Base-by-base conservation (phyloP, 2,888 invertebrate genomes). In the Therioaphis trifolii region DNA sequence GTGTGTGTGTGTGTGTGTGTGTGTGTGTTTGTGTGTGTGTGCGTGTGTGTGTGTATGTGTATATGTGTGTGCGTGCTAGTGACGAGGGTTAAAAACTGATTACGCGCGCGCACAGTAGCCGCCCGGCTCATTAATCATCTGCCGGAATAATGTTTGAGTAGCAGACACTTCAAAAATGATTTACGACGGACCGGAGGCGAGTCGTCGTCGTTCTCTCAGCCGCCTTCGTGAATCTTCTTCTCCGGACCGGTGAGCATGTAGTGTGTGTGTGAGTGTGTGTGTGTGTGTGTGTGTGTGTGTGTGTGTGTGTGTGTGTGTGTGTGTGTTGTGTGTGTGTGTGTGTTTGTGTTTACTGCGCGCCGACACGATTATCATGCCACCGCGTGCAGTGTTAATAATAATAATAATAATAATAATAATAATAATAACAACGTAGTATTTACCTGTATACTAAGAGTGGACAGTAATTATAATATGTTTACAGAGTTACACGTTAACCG, bases 81-180 rank as follows among this genome's bases (percentile, higher is more conserved):
- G 75, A 24, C 61, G 27, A 76, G 61, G 58, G 76, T 61, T 63
- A 61, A 61, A 58, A 61, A 61, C 76, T 61, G 76, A 76, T 76
- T 76, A 61, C 58, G 43, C 61, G 61, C 74, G 69, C 43, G 24
- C 75, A 76, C 76, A 61, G 76, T 76, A 76, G 76, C 76, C 46
- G 61, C 3, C 61, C 75, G 43, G 61, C 76, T 76, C 76, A 40
- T 76, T 76, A 76, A 76, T 76, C 76, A 76, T 76, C 43, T 43
- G 40, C 9, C 75, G 43, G 75, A 61, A 75, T 75, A 46, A 76
- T 61, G 61, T 76, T 76, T 61, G 76, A 76, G 76, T 61, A 76
- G 61, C 76, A 40, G 75, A 75, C 75, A 58, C 58, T 43, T 75
- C 75, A 63, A 76, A 63, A 63, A 76, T 76, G 76, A 76, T 76